Conservation (phyloP, 2,113 vertebrate genomes). For the Gobiocypris rarus region DNA sequence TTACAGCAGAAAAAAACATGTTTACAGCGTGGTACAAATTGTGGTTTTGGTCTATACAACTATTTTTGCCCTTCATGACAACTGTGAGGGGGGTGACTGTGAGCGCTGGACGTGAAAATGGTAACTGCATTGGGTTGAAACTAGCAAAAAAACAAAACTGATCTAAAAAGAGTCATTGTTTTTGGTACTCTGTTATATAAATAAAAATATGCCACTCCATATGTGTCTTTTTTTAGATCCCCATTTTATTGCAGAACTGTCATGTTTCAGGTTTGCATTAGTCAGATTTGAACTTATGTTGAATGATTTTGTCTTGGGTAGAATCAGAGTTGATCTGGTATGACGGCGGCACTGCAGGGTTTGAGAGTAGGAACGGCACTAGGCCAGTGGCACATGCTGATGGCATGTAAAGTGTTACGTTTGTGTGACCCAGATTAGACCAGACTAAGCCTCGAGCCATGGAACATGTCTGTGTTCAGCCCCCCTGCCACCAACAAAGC, state of each 20-base stretch:
- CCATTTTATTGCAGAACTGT: not conserved
- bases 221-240: no score
- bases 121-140: no score
- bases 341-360: not conserved
- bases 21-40: no score
- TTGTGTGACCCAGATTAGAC: conserved; percentile 29
- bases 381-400: conserved; percentile 7
- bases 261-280: not conserved
- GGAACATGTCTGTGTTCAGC: not conserved
- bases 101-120: no score
- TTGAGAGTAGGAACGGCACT: not conserved
- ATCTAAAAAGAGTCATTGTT: no score
- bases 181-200: no score
- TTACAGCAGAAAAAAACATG: no score
- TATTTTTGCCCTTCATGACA: no score
- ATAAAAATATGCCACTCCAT: no score
- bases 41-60: no score
- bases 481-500: not conserved
- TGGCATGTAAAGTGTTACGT: not conserved
- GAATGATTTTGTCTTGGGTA: not conserved
- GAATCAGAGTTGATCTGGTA: not conserved
- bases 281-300: not conserved
- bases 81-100: no score
- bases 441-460: conserved; percentile 28
- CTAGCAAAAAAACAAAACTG: no score